A percentile compares a stretch with the other conserved stretches of the same genome.
These are phyloP conservation scores for Alexandromys fortis DNA, from an alignment of 2,113 vertebrate genomes.

Conservation along the genomic window DNA sequence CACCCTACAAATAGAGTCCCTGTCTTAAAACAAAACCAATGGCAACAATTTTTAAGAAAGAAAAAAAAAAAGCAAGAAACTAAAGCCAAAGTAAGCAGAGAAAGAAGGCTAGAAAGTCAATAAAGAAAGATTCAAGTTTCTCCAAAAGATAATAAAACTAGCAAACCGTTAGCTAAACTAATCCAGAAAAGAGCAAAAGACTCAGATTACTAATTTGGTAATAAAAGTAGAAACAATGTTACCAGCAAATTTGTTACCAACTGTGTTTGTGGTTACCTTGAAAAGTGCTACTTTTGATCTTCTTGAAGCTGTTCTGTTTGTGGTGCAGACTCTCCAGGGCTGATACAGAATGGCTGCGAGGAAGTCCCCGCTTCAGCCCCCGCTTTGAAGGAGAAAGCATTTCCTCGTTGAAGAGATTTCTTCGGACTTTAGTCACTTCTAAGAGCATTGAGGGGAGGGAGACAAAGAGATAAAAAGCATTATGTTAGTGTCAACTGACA, in stretches of 20 bases:
- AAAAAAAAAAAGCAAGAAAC: neutral
- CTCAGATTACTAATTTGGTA: neutral
- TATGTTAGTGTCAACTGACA: neutral
- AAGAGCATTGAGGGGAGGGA: neutral
- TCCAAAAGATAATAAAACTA: slow-evolving; percentile 8
- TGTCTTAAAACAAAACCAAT: neutral
- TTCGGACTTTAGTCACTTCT: slow-evolving; percentile 97
- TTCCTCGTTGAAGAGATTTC: slow-evolving; percentile 95
- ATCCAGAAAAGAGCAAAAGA: neutral
- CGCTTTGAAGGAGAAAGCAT: slow-evolving; percentile 88
- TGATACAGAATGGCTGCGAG: slow-evolving; percentile 94
- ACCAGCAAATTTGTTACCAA: neutral
- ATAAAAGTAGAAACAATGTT: neutral
- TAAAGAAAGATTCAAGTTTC: neutral
- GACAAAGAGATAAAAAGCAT: slow-evolving; percentile 1
- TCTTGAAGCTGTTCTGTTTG: slow-evolving; percentile 77
- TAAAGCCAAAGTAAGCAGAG: slow-evolving; percentile 14
- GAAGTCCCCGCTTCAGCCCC: slow-evolving; percentile 85
- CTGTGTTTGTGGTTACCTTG: neutral
- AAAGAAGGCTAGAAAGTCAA: slow-evolving; percentile 5
- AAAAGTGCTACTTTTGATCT: slow-evolving; percentile 81
- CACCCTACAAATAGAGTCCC: neutral
- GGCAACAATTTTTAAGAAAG: neutral
- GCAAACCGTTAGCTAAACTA: neutral
- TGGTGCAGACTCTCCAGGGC: slow-evolving; percentile 90